Conservation (phyloP, 2,888 invertebrate genomes). For the Mycogona germanica region DNA sequence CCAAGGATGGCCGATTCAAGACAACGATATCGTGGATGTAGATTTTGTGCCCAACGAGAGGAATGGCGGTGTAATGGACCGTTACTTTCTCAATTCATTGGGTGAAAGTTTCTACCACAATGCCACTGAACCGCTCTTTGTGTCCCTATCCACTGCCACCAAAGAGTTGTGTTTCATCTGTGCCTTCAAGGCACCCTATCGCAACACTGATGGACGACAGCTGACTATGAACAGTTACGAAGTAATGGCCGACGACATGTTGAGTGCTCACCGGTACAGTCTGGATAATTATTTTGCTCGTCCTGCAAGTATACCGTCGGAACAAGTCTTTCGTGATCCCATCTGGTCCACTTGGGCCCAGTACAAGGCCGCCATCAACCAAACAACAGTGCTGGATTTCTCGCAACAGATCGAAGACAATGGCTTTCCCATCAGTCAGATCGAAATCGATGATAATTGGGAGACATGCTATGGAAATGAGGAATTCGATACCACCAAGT, state of each 20-base stretch:
- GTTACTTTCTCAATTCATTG: constrained; percentile 49
- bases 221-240: neutral
- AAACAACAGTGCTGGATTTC: constrained; percentile 47
- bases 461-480: constrained; percentile 34
- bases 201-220: constrained; percentile 16
- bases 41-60: constrained; percentile 24
- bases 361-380: constrained; percentile 53
- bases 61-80: constrained; percentile 31
- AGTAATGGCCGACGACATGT: neutral
- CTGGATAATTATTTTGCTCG: neutral
- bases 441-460: constrained; percentile 39
- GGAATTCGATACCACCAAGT: constrained; percentile 31
- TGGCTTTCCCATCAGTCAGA: constrained; percentile 46
- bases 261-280: neutral
- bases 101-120: constrained; percentile 35
- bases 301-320: constrained; percentile 44
- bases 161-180: constrained; percentile 37
- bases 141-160: neutral
- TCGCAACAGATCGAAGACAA: constrained; percentile 51
- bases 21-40: constrained; percentile 14
- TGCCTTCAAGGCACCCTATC: constrained; percentile 44
- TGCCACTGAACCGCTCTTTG: neutral
- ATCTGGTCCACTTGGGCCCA: constrained; percentile 83
- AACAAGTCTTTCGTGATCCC: constrained; percentile 59
- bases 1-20: constrained; percentile 34